Base-by-base conservation (phyloP, 1,140 invertebrate genomes). In the Dendrolimus kikuchii region DNA sequence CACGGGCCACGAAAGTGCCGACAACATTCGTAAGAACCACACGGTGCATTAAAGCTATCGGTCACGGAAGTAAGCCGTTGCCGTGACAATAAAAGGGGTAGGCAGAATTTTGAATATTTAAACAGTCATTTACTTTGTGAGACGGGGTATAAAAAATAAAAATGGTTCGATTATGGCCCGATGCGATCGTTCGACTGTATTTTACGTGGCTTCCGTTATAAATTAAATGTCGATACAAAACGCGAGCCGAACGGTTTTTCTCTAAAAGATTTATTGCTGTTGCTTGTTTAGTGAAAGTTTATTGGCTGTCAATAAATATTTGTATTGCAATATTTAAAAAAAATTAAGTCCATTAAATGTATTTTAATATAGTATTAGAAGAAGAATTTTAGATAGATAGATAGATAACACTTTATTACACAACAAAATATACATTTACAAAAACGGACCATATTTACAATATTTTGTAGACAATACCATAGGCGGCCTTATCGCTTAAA, bases 91-190 rank as follows among this genome's bases (percentile, higher is more conserved):
- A 62, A 23, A 46, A 23, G 46, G 46, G 64, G 61, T 66, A 62
- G 59, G 50, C 60, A 38, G 59, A 60, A 66, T 69, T 64, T 69
- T 57, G 67, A 66, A 69, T 69, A 69, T 66, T 66, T 66, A 64
- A 69, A 62, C 57, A 57, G 57, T 53, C 55, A 57, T 66, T 64
- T 61, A 66, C 47, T 66, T 69, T 57, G 58, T 55, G 53, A 58
- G 23, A 52, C 59, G 43, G 51, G 55, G 55, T 52, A 59, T 64
- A 59, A 67, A 70, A 70, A 64, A 64, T 59, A 46, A 58, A 66
- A 62, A 60, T 45, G 44, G 39, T 23, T 46, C 60, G 45, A 68
- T 68, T 66, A 62, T 50, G 40, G 38, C 36, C 60, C 60, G 68
- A 70, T 70, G 46, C 59, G 58, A 64, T 53, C 60, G 46, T 48